Evolutionary conservation across 2,797 vertebrate species (phyloP).

Genomic region (Rhadinocentrus ornatus): DNA sequence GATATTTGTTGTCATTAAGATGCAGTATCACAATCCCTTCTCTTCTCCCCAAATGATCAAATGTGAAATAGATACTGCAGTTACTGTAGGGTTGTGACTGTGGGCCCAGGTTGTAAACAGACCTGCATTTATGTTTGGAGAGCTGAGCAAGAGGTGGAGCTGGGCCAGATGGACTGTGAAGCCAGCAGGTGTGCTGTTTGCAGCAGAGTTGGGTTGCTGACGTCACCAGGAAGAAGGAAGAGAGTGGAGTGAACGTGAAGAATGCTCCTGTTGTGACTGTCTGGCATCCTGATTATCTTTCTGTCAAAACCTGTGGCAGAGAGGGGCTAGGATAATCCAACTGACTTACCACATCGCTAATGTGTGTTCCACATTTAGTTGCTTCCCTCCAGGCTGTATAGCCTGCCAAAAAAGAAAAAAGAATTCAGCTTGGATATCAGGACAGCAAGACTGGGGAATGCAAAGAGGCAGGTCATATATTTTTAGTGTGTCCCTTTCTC

Average conservation of each 20-base stretch:
- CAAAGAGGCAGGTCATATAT: conserved; percentile 75
- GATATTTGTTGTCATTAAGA: conserved; percentile 26
- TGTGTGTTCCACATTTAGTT: conserved; percentile 40
- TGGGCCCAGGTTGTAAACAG: conserved; percentile 70
- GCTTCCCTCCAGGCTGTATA: conserved; percentile 27
- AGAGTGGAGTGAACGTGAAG: conserved; percentile 60
- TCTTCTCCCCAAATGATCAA: conserved; percentile 5
- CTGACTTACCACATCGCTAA: conserved; percentile 37
- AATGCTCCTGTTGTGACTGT: conserved; percentile 53
- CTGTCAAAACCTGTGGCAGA: conserved; percentile 32
- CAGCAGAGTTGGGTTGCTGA: conserved; percentile 77
- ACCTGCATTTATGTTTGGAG: conserved; percentile 54
- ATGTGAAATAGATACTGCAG: conserved; percentile 35
- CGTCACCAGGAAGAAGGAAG: conserved; percentile 67
- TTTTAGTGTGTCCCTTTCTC: conserved; percentile 29
- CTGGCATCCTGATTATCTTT: conserved; percentile 56
- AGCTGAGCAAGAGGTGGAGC: conserved; percentile 66
- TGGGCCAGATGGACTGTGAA: conserved; percentile 68
- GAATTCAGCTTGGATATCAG: conserved; percentile 54
- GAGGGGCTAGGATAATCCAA: conserved; percentile 27
- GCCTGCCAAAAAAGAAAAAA: conserved; percentile 31
- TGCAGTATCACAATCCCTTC: background rate
- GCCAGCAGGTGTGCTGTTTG: conserved; percentile 81
- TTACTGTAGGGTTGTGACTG: conserved; percentile 52
- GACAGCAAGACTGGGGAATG: conserved; percentile 62